A percentile compares a stretch with the other conserved stretches of the same genome.
Conservation (phyloP, 2,888 invertebrate genomes). For the Trachelus iudaicus region DNA sequence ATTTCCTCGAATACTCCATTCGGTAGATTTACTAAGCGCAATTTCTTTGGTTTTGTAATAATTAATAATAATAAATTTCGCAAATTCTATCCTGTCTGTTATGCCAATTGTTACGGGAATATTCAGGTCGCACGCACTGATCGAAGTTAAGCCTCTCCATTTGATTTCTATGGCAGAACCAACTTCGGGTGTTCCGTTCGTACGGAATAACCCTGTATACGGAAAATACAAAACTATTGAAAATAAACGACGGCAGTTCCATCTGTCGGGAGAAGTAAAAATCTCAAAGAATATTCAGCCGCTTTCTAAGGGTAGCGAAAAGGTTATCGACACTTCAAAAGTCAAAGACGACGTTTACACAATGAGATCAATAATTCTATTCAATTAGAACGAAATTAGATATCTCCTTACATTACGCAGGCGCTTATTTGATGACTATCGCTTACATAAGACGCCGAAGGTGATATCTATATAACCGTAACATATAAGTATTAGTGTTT, state of each 20-base stretch:
- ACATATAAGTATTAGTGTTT: background rate
- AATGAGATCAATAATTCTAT: background rate
- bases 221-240: background rate
- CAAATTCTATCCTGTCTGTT: background rate
- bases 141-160: background rate
- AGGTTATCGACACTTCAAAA: background rate
- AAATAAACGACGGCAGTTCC: background rate
- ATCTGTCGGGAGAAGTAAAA: background rate
- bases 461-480: background rate
- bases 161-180: background rate
- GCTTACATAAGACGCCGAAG: background rate
- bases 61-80: background rate
- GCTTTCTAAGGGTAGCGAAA: background rate
- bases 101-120: background rate
- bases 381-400: background rate
- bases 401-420: background rate
- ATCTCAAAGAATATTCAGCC: background rate
- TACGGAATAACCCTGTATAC: background rate
- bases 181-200: background rate
- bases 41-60: background rate
- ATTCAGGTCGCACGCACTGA: background rate
- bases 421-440: background rate
- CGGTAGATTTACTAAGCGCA: background rate
- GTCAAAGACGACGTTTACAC: background rate
- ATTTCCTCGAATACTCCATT: background rate